phyloP scores from a whole-genome alignment of 2,888 invertebrate species.

The Rotaria magnacalcarata region DNA sequence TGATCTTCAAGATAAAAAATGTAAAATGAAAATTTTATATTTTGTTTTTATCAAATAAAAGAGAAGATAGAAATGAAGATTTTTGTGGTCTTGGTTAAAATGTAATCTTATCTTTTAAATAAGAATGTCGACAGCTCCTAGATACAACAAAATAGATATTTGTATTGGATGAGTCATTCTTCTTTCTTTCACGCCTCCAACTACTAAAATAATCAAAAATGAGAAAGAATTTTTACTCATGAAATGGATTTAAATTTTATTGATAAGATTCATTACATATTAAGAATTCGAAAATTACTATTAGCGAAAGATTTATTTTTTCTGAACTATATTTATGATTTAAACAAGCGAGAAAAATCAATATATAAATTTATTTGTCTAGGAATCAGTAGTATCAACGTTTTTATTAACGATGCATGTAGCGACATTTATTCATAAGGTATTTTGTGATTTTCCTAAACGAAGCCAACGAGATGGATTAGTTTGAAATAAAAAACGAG shows the following conservation, averaged over 20 bases:
- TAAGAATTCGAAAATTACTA: not conserved
- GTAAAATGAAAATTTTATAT: not conserved
- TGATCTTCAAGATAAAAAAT: too few species aligned
- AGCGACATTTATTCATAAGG: too few species aligned
- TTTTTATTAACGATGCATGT: too few species aligned
- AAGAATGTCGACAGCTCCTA: not conserved
- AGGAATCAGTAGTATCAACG: too few species aligned
- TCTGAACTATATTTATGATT: too few species aligned
- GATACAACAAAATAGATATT: not conserved
- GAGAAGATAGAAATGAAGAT: too few species aligned
- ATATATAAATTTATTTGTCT: too few species aligned
- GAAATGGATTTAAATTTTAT: not conserved
- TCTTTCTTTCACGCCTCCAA: not conserved
- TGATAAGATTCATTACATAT: not conserved
- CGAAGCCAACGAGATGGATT: too few species aligned
- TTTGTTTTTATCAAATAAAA: too few species aligned
- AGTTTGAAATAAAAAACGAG: too few species aligned
- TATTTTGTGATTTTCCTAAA: too few species aligned
- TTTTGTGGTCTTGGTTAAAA: not conserved
- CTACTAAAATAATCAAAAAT: slow-evolving; percentile 17
- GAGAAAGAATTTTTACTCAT: not conserved
- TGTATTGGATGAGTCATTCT: not conserved
- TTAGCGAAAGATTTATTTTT: not conserved
- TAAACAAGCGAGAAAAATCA: too few species aligned
- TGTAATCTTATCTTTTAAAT: slow-evolving; percentile 19